Evolutionary conservation across 2,888 invertebrate species (phyloP), one percentile per base, ranked within the genome.

Genomic region (Neria commutata): DNA sequence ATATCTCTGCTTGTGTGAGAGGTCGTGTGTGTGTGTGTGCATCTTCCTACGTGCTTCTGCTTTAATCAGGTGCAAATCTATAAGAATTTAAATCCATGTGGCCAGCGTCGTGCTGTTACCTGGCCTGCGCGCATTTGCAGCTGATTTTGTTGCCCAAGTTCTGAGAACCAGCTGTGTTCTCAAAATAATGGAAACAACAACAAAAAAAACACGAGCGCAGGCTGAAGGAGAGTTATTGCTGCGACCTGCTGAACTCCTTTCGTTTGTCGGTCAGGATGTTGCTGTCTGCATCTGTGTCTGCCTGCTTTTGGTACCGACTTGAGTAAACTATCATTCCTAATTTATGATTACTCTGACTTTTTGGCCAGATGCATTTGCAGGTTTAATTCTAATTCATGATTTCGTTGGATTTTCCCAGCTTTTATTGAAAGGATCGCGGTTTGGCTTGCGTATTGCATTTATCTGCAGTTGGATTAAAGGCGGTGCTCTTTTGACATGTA

Each of bases 11-110:
- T 34, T 45, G 34, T 34, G 17, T 21, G 25, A 29, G 6, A 11
- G 29, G 11, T 8, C 29, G 11, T 8, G 5, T 29, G 14, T 37
- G 8, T 37, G 10, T 11, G 29, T 6, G 6, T n/a, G 14, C 37
- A 5, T 37, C 10, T 14, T 29, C 11, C 37, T 4, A 11, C n/a
- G 10, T 37, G 37, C 45, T 49, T 61, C 55, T 65, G 61, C 62
- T 62, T 63, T 68, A 70, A 70, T 70, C 69, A 70, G 69, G 69
- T 70, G 69, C 69, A 68, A 67, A 69, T 68, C 69, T 66, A 59
- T 61, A 62, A 60, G 60, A 63, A 57, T 29, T 29, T 29, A 29
- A 11, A 8, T 11, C 11, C 29, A 11, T 8, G 29, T 8, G 5
- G 29, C 29, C 11, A 11, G 11, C 29, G 29, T 29, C 29, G 29